Conservation (phyloP, 1,140 invertebrate genomes). For the Cepaea nemoralis region DNA sequence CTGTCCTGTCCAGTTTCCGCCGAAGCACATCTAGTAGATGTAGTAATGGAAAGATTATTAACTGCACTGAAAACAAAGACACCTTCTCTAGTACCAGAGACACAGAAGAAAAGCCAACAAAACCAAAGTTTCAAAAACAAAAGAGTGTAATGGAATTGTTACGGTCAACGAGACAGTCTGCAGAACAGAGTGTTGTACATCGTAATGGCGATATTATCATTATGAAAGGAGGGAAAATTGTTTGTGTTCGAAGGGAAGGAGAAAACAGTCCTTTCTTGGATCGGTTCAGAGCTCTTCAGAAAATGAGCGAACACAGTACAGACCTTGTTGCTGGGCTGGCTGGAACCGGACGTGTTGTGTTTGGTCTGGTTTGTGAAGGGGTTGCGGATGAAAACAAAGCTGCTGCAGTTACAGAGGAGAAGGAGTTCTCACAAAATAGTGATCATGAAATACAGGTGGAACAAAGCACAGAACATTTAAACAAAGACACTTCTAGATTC, state of each 20-base stretch:
- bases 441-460: neutral
- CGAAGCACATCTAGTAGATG: conserved; percentile 15
- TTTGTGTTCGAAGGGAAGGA: conserved; percentile 53
- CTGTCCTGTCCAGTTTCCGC: conserved; percentile 18
- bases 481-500: neutral
- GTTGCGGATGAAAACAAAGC: neutral
- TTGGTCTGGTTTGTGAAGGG: neutral
- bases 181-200: conserved; percentile 61
- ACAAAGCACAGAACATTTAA: neutral
- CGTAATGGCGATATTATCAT: conserved; percentile 64
- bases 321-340: neutral
- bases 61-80: neutral
- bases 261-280: conserved; percentile 13
- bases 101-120: neutral
- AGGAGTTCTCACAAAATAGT: neutral
- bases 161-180: conserved; percentile 53
- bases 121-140: neutral
- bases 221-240: conserved; percentile 67
- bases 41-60: neutral
- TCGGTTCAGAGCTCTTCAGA: neutral
- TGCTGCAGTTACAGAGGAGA: neutral
- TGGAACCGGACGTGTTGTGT: neutral
- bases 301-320: neutral
- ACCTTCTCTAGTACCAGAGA: neutral
- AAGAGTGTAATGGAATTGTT: conserved; percentile 47